A percentile compares a stretch with the other conserved stretches of the same genome.
Conservation (phyloP, 1,140 invertebrate species). For the Ips typographus region DNA sequence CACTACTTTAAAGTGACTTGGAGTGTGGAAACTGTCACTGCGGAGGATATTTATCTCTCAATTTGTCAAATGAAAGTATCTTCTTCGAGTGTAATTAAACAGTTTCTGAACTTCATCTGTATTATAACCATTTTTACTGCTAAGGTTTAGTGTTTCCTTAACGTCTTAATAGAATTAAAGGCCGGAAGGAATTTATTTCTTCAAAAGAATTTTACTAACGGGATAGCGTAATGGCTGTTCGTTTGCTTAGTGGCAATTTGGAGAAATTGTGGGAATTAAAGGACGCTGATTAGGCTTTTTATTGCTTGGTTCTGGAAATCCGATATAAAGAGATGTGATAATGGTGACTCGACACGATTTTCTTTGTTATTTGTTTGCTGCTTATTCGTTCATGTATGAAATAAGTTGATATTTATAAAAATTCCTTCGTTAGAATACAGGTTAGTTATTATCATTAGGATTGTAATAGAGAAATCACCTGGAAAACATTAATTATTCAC, state of each 20-base stretch:
- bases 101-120: constrained; percentile 24
- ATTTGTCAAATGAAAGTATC: constrained; percentile 28
- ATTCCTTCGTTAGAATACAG: too few relatives aligned
- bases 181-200: constrained; percentile 20
- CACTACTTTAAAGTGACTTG: constrained; percentile 10
- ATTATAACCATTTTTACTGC: constrained; percentile 32
- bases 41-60: constrained; percentile 16
- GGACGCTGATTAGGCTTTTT: not conserved
- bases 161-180: constrained; percentile 21
- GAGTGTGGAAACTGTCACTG: constrained; percentile 16
- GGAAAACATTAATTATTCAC: constrained; percentile 3
- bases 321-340: not conserved
- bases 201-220: constrained; percentile 20
- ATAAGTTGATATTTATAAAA: too few relatives aligned
- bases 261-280: constrained; percentile 10
- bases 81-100: constrained; percentile 19
- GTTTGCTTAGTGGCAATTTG: constrained; percentile 15
- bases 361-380: not conserved
- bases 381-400: too few relatives aligned
- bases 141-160: constrained; percentile 19
- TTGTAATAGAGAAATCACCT: constrained; percentile 4
- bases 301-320: not conserved
- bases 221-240: constrained; percentile 8
- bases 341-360: not conserved
- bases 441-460: not conserved